A percentile compares a stretch with the other conserved stretches of the same genome.
These are phyloP conservation scores for Amitus sp. DNA, from an alignment of 2,888 invertebrate species.

Conservation along the genomic window DNA sequence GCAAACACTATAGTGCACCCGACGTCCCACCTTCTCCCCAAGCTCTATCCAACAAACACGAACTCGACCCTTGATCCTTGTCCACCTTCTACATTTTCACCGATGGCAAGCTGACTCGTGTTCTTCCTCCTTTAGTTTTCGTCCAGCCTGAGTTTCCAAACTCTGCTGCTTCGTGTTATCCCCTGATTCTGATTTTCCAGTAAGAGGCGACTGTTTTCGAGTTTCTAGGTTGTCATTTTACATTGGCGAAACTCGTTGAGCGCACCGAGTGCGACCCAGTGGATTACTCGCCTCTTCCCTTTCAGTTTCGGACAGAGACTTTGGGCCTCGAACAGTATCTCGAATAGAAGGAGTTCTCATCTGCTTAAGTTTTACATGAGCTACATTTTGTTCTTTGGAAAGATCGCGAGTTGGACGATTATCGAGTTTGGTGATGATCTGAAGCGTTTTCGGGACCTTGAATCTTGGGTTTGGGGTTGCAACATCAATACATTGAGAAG, in stretches of 20 bases:
- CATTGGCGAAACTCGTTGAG: conserved; percentile 37
- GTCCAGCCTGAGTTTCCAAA: conserved; percentile 30
- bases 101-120: conserved; percentile 7
- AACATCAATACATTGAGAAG: no score
- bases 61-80: conserved; percentile 7
- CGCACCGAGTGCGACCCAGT: conserved; percentile 16
- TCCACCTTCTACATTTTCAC: conserved; percentile 16
- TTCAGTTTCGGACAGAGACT: conserved; percentile 20
- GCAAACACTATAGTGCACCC: conserved; percentile 52
- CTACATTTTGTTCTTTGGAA: no score
- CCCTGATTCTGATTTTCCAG: conserved; percentile 14
- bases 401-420: no score
- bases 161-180: conserved; percentile 3
- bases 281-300: conserved; percentile 16
- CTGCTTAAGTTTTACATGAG: no score
- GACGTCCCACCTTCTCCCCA: conserved; percentile 5
- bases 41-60: conserved; percentile 16
- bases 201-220: conserved; percentile 38
- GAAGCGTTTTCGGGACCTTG: no score
- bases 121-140: conserved; percentile 25
- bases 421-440: no score
- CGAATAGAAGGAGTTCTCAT: no score
- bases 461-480: no score
- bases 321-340: conserved; percentile 37
- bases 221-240: conserved; percentile 47